These are phyloP conservation scores for Stegodyphus mimosarum DNA, from an alignment of 1,140 invertebrate species.

Conservation along the genomic window DNA sequence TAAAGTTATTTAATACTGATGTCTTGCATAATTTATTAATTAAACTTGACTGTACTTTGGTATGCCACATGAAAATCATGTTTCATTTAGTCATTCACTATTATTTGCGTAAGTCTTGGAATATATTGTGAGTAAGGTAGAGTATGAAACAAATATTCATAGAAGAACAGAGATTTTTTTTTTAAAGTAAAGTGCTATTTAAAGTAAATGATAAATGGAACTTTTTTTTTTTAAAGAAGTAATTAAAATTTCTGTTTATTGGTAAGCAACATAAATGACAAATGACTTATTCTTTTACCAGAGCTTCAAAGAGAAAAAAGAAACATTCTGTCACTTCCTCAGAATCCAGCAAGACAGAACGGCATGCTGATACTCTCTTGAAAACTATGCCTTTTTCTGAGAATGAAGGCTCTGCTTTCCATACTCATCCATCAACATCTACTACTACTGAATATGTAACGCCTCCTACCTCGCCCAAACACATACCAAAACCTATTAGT, in stretches of 20 bases:
- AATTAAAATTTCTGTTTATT: too few relatives aligned
- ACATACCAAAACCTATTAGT: conserved; percentile 4
- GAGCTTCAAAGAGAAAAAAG: conserved; percentile 39
- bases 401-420: conserved; percentile 21
- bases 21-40: too few relatives aligned
- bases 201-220: too few relatives aligned
- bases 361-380: background rate
- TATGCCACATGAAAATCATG: too few relatives aligned
- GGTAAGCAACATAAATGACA: background rate
- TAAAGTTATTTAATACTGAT: too few relatives aligned
- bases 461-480: conserved; percentile 36
- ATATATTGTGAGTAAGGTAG: too few relatives aligned
- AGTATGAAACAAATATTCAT: too few relatives aligned
- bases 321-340: conserved; percentile 15
- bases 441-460: conserved; percentile 30
- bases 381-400: conserved; percentile 31
- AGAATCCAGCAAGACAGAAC: conserved; percentile 24
- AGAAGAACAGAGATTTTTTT: too few relatives aligned
- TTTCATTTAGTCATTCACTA: too few relatives aligned
- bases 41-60: too few relatives aligned
- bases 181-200: too few relatives aligned
- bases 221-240: background rate
- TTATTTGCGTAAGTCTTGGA: too few relatives aligned
- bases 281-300: background rate
- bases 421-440: background rate